These are phyloP conservation scores for Premnoplex brunnescens DNA, from an alignment of 2,797 vertebrate genomes.

Conservation along the genomic window DNA sequence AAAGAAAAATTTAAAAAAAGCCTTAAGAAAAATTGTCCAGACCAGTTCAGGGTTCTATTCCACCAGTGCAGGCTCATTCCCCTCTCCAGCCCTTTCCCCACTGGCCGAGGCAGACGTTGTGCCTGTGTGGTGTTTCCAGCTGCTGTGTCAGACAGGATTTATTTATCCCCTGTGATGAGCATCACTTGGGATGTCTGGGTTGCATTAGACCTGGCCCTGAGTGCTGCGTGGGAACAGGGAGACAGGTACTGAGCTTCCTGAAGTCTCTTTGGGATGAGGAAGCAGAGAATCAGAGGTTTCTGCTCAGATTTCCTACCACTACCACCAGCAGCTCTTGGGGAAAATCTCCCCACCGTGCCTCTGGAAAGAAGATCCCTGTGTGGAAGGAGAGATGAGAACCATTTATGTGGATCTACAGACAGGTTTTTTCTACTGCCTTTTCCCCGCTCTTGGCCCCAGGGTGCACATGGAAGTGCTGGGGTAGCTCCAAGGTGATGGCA, in stretches of 20 bases:
- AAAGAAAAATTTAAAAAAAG: not conserved
- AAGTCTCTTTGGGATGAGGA: not conserved
- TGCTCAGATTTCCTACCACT: not conserved
- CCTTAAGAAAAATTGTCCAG: not conserved
- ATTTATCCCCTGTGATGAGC: not conserved
- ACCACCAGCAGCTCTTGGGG: fast-evolving
- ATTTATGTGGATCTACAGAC: fast-evolving
- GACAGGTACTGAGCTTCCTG: not conserved
- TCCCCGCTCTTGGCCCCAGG: not conserved
- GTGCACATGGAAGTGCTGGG: not conserved
- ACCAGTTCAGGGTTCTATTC: not conserved
- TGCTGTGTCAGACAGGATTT: not conserved
- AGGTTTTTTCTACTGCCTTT: not conserved
- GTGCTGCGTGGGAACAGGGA: not conserved
- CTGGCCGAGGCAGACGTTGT: not conserved
- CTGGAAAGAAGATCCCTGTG: not conserved
- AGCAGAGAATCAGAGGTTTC: not conserved
- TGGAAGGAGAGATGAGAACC: not conserved
- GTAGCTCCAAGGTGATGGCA: not conserved
- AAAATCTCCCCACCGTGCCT: not conserved
- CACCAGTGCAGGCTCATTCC: not conserved
- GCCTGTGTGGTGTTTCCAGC: not conserved
- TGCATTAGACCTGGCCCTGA: not conserved
- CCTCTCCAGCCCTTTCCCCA: not conserved
- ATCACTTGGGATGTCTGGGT: not conserved